Conservation (phyloP, 2,888 invertebrate genomes). For the Geophilus truncorum region DNA sequence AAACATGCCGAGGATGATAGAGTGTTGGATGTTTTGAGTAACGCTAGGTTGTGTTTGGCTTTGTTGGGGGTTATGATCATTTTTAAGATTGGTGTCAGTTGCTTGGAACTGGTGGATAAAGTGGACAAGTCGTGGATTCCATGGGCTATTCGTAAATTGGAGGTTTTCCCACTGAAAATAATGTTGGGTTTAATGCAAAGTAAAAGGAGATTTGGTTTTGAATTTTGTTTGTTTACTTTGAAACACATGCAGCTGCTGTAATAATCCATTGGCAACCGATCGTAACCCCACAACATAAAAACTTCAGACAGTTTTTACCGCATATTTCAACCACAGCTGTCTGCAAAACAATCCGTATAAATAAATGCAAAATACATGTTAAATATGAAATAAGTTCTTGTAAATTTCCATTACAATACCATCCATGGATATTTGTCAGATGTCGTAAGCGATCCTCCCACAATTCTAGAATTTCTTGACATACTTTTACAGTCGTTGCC, state of each 20-base stretch:
- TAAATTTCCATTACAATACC: too few relatives aligned
- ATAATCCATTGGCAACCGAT: neutral
- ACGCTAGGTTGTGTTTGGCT: neutral
- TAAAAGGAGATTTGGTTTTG: neutral
- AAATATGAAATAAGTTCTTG: neutral
- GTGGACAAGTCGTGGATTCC: neutral
- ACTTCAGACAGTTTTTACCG: neutral
- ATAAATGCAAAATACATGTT: neutral
- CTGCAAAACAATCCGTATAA: neutral
- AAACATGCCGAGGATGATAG: neutral
- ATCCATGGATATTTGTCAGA: constrained; percentile 12
- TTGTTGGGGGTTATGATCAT: neutral
- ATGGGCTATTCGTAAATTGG: neutral
- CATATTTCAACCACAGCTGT: neutral
- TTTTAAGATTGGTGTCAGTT: neutral
- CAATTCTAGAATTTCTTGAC: neutral
- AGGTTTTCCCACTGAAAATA: neutral
- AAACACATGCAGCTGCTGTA: neutral
- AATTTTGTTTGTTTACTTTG: neutral
- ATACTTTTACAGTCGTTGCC: neutral
- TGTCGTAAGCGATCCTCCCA: neutral
- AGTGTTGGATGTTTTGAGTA: neutral
- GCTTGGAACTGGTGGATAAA: neutral
- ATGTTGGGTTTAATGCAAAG: too few relatives aligned
- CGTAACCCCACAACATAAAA: neutral